These are phyloP conservation scores for Pipistrellus nathusii DNA, from an alignment of 2,797 vertebrate genomes.

Conservation along the genomic window DNA sequence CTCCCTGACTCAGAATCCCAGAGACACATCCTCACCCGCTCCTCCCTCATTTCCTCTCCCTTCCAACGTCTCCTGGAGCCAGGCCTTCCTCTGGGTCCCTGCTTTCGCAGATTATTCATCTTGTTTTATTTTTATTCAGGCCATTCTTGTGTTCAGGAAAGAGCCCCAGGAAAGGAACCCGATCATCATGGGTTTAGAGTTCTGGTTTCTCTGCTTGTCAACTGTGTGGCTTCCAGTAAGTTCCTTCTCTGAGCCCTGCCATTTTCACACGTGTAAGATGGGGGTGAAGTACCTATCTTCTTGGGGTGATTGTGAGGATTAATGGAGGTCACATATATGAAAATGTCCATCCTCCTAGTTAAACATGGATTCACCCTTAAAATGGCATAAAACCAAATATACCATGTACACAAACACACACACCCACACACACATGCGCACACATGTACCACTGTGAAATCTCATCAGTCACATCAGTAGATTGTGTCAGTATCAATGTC, in stretches of 20 bases:
- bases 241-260: not conserved
- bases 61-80: not conserved
- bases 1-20: not conserved
- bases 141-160: not conserved
- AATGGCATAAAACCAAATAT: not conserved
- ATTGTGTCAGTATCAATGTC: not conserved
- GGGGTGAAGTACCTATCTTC: not conserved
- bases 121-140: not conserved
- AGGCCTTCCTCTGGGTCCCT: not conserved
- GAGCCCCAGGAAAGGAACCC: not conserved
- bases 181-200: not conserved
- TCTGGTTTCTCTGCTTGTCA: not conserved
- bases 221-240: not conserved
- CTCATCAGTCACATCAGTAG: not conserved
- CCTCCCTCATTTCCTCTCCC: not conserved
- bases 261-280: not conserved
- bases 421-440: not conserved
- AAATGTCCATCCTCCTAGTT: not conserved
- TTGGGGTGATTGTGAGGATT: not conserved
- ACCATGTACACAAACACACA: fast-evolving
- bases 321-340: not conserved
- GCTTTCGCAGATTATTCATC: not conserved
- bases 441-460: not conserved
- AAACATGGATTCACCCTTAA: slow-evolving; percentile 26
- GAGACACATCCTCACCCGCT: not conserved